Evolutionary conservation across 2,888 invertebrate species (phyloP), one percentile per base, ranked within the genome.

Genomic region (Cerastis rubricosa): DNA sequence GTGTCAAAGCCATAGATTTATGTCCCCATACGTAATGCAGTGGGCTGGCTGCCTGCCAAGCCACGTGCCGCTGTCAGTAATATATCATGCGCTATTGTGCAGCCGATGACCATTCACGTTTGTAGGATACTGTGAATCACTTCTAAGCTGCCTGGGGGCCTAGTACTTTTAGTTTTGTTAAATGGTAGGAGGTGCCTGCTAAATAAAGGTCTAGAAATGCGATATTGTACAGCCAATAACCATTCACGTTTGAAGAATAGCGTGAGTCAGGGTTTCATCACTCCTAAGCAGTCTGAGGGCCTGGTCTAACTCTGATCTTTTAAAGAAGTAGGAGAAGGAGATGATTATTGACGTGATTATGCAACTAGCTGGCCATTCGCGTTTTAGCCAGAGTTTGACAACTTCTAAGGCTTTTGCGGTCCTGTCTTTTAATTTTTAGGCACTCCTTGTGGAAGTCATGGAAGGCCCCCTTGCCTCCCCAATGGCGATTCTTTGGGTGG

Each of bases 61-160:
- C 83, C 82, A 71, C 83, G 83, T 65, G 74, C 77, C 74, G 12
- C 68, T 64, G 82, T 74, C 78, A 74, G 25, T 66, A 74, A 71
- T 83, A 78, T 72, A 82, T 82, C 82, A 82, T 45, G 59, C 51
- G 78, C 64, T 65, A 83, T 82, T 82, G 84, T 84, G 80, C 78
- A 78, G 66, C 72, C 76, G 54, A 70, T 84, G 77, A 78, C 72
- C 59, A 71, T 82, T 61, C 66, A 49, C 45, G 54, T 29, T 12
- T 68, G 40, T 77, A 29, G 14, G 61, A 29, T 54, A 47, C 35
- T 54, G 29, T 40, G 77, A 47, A 35, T 68, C 63, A 68, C 59
- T 78, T 25, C 14, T 59, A 5, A 19, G 0, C 43, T 49, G 29
- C 59, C 47, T 78, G 64, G 1, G 14, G 0, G 25, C 75, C 75